Evolutionary conservation across 2,113 vertebrate species (phyloP).

Genomic region (Sander lucioperca): DNA sequence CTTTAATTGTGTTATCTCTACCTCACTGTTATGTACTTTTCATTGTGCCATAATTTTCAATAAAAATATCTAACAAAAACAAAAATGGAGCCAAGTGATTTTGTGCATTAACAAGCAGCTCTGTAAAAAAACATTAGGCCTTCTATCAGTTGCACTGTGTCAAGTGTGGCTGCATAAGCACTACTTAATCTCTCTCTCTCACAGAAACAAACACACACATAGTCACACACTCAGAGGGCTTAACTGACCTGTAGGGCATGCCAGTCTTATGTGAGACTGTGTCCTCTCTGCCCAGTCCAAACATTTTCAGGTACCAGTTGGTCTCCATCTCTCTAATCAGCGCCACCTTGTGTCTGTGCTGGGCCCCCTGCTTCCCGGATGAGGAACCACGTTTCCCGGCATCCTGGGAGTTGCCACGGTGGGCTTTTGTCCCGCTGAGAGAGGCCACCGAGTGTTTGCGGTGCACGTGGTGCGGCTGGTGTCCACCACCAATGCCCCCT

Average conservation of each 20-base stretch:
- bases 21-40: no score
- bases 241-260: slow-evolving; percentile 95
- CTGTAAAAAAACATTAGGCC: slow-evolving; percentile 10
- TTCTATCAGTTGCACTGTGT: slow-evolving; percentile 12
- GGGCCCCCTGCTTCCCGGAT: slow-evolving; percentile 74
- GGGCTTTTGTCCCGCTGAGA: slow-evolving; percentile 75
- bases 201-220: slow-evolving; percentile 36
- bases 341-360: slow-evolving; percentile 83
- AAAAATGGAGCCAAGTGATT: not conserved
- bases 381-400: slow-evolving; percentile 65
- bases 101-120: slow-evolving; percentile 10
- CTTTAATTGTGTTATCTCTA: no score
- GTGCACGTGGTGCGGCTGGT: slow-evolving; percentile 80
- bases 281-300: slow-evolving; percentile 88
- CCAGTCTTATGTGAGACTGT: slow-evolving; percentile 88
- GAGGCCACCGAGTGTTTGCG: slow-evolving; percentile 88
- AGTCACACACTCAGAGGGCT: slow-evolving; percentile 17
- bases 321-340: slow-evolving; percentile 92
- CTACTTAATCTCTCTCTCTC: not conserved
- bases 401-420: slow-evolving; percentile 85
- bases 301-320: slow-evolving; percentile 92
- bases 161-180: not conserved
- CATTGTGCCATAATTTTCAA: no score
- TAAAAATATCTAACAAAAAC: no score
- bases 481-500: slow-evolving; percentile 80